Base-by-base conservation (phyloP, 2,113 vertebrate genomes). In the Leucosticte australis region DNA sequence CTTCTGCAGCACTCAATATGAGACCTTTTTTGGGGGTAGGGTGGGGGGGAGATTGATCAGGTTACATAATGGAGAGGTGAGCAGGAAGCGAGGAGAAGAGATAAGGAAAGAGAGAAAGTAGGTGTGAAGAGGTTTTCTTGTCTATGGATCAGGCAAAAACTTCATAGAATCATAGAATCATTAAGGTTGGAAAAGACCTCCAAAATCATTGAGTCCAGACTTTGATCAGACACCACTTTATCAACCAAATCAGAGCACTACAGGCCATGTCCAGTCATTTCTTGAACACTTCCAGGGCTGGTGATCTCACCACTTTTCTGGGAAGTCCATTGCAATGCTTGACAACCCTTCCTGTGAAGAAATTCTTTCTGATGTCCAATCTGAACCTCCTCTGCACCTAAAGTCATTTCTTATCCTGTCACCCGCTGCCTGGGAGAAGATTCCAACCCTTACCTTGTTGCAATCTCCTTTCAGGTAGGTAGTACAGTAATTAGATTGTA, bases 21-120 rank as follows among this genome's bases (percentile, higher is more conserved):
- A 83, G 3, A 1, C 1, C 1, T 42, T 22, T 14, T 50, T 28
- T 35, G 4, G 14, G 10, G 6, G 3, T 5, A 9, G 3, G 4
- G 7, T 9, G 16, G 1, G 11, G 15, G 10, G 4, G 8, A 24
- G 1, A 4, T 4, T 69, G 3, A 11, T 63, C 28, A 44, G 12
- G 4, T 15, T 69, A 41, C 37, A 33, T 64, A 44, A 80, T 31
- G 7, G 64, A 69, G 16, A 62, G 7, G 8, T 63, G 7, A 63
- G 21, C 24, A 15, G 31, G 24, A 88, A 74, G 68, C 47, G 10
- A 64, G 9, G 6, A 83, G 16, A 75, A 77, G 5, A 77, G 9
- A n/a, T 33, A 16, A 79, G 9, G 13, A 69, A 74, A 39, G 15
- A 46, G 39, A 83, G 44, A 79, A 68, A 20, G 19, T 19, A 82